Base-by-base conservation (phyloP, 2,113 vertebrate species). In the Mola mola region DNA sequence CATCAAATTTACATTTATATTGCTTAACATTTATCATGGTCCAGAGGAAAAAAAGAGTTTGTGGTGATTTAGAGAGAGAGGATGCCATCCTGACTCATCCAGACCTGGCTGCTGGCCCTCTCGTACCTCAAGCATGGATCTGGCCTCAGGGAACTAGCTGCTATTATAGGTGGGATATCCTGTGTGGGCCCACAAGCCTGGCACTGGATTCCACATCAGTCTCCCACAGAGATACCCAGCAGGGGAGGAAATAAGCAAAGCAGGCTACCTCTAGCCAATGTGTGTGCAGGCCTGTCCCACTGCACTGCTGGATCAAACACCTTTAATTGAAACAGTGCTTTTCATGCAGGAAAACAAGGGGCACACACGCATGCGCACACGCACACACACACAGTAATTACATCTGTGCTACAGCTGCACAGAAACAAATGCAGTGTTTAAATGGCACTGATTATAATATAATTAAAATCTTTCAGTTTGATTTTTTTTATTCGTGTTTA, bases 91-190 rank as follows among this genome's bases (percentile, higher is more conserved):
- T 17, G 17, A 24, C 60, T 59, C 13, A 31, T 33, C 29, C 12
- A 28, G 53, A 43, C 3, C 31, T 63, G 41, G 29, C 60, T 52
- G 41, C 58, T 40, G 62, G 62, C 31, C 63, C 36, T 63, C 61
- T 84, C 57, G 63, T 84, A 76, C 77, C 64, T 62, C 51, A 66
- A 20, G 71, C 79, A 26, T 75, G 81, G 49, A 47, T 64, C 68
- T 33, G 12, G 64, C 71, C 59, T 80, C 56, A 40, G 75, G 46
- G 66, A 76, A 52, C 16, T 37, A 24, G 44, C 69, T 56, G 55
- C 51, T 79, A 83, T 88, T 79, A 85, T 65, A 85, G 86, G 88
- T 88, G 86, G 83, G 72, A 90, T 75, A 55, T 81, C 88, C 85
- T 44, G 83, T 52, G 71, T 64, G 47, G 78, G 61, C 55, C 55